phyloP scores from a whole-genome alignment of 2,888 invertebrate species.

The Alcis repandata region DNA sequence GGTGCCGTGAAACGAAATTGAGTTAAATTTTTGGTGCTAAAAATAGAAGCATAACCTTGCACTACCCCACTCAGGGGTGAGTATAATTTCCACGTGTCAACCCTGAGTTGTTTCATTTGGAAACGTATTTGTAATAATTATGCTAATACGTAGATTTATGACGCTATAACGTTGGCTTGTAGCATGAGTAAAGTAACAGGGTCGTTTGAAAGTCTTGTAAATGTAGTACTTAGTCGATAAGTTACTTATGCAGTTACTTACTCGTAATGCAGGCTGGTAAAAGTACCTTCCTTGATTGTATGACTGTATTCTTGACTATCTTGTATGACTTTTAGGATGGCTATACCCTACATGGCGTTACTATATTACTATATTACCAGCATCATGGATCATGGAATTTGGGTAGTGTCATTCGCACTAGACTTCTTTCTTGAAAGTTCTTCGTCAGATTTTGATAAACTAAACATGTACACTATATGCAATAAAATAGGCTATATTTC shows the following conservation, averaged over 20 bases:
- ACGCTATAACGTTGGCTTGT: slow-evolving; percentile 9
- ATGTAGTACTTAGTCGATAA: not conserved
- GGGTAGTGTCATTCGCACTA: no score
- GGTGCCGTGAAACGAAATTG: not conserved
- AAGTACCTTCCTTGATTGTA: no score
- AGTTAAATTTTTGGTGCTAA: slow-evolving; percentile 2
- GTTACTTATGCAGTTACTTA: not conserved
- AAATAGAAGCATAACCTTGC: slow-evolving; percentile 26
- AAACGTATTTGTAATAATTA: slow-evolving; percentile 41
- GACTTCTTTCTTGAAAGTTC: no score
- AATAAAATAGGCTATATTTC: no score
- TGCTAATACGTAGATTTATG: slow-evolving; percentile 37
- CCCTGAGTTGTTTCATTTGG: slow-evolving; percentile 29
- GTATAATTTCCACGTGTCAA: slow-evolving; percentile 29
- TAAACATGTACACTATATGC: no score
- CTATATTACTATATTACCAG: no score
- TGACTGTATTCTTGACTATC: no score
- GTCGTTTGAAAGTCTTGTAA: not conserved
- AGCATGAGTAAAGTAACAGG: slow-evolving; percentile 3
- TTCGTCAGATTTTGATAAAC: no score
- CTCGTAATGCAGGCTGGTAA: no score
- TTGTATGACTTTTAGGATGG: no score
- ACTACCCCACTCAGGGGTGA: slow-evolving; percentile 10
- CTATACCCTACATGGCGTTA: no score
- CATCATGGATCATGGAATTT: no score